These are phyloP conservation scores for Sorex araneus DNA, from an alignment of 2,113 vertebrate species.

Conservation along the genomic window DNA sequence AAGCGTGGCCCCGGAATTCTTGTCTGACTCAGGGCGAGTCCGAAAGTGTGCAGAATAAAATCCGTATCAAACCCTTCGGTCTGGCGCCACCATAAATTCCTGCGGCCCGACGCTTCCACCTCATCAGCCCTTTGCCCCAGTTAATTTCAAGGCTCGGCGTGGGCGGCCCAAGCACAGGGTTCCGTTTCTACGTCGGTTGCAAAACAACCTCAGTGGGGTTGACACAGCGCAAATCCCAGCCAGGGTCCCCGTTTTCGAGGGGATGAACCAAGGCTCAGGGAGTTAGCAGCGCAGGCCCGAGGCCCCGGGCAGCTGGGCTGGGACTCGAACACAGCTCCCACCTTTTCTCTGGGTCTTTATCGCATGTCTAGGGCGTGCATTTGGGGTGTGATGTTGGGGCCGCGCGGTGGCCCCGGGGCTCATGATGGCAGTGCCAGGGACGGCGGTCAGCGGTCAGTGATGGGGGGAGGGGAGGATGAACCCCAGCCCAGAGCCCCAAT, in stretches of 20 bases:
- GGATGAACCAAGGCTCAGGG: not conserved
- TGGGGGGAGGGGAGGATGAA: too few species aligned
- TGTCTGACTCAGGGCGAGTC: not conserved
- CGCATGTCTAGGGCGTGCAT: too few species aligned
- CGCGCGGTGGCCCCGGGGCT: too few species aligned
- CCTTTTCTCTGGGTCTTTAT: too few species aligned
- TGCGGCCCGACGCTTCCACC: conserved; percentile 81
- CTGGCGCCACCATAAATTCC: conserved; percentile 86
- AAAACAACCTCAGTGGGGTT: conserved; percentile 24
- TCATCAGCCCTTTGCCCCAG: conserved; percentile 84
- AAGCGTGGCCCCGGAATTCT: conserved; percentile 61
- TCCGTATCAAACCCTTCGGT: conserved; percentile 85
- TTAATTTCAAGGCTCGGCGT: conserved; percentile 84
- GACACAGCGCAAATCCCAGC: not conserved
- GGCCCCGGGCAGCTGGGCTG: not conserved
- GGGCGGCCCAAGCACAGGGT: not conserved
- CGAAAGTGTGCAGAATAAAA: conserved; percentile 77
- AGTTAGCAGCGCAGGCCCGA: not conserved
- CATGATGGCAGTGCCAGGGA: too few species aligned
- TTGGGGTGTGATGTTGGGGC: not conserved
- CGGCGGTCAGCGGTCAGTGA: too few species aligned
- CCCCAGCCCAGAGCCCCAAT: too few species aligned
- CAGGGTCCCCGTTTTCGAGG: not conserved
- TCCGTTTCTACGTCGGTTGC: conserved; percentile 59
- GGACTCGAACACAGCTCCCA: not conserved